These are phyloP conservation scores for Alosa alosa DNA, from an alignment of 2,113 vertebrate genomes.

Conservation along the genomic window DNA sequence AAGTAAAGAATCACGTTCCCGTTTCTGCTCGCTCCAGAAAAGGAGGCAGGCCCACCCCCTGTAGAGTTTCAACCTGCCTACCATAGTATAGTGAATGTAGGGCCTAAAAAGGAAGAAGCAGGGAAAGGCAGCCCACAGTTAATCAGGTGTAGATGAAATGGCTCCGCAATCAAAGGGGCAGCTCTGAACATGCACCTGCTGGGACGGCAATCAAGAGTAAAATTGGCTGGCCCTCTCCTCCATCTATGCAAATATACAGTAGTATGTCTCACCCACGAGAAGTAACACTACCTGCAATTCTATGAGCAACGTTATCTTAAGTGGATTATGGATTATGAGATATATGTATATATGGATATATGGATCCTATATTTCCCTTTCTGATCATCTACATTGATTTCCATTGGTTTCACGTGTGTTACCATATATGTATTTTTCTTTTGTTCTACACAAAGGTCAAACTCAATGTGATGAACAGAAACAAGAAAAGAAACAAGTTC, in stretches of 20 bases:
- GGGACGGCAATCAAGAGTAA: slow-evolving; percentile 46
- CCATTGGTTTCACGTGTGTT: no score
- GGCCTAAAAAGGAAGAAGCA: not conserved
- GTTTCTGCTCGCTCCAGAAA: not conserved
- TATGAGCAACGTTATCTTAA: no score
- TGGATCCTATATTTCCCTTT: no score
- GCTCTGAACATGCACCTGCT: slow-evolving; percentile 35
- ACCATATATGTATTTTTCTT: not conserved
- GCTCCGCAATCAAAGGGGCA: slow-evolving; percentile 18
- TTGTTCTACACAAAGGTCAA: not conserved
- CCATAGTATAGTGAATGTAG: not conserved
- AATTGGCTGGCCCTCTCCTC: slow-evolving; percentile 38
- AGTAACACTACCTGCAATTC: no score
- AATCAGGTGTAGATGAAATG: slow-evolving; percentile 3
- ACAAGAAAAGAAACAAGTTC: not conserved
- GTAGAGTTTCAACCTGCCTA: not conserved
- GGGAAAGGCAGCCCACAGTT: not conserved
- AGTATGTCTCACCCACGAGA: no score
- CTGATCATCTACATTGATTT: no score
- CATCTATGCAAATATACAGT: not conserved
- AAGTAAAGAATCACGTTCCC: not conserved
- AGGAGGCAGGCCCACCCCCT: not conserved
- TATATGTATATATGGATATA: no score
- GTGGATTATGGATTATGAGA: no score
- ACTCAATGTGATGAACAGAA: not conserved